phyloP scores from a whole-genome alignment of 2,113 vertebrate genomes.

The Hucho hucho region DNA sequence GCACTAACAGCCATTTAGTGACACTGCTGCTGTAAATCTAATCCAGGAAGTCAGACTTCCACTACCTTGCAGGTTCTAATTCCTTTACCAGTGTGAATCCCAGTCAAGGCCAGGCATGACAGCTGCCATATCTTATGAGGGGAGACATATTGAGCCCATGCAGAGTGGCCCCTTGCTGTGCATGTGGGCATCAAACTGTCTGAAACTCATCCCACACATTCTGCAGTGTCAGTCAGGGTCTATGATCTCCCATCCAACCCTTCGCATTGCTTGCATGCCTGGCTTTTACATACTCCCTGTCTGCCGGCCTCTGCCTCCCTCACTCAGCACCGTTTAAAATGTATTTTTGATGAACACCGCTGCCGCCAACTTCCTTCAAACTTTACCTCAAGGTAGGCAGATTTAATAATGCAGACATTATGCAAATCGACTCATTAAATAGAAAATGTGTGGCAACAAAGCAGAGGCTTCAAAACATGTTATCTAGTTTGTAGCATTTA shows the following conservation, averaged over 20 bases:
- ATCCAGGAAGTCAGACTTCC: background rate
- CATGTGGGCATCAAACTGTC: constrained; percentile 10
- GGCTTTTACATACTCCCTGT: constrained; percentile 2
- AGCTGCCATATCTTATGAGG: background rate
- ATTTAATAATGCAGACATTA: constrained; percentile 87
- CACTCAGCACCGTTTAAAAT: constrained; percentile 63
- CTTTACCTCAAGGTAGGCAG: constrained; percentile 82
- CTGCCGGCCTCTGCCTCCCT: constrained; percentile 9
- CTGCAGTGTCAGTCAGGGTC: constrained; percentile 17
- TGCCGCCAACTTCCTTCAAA: constrained; percentile 71
- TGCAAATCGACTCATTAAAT: constrained; percentile 88
- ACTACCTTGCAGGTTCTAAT: background rate
- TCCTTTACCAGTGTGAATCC: background rate
- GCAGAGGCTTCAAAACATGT: constrained; percentile 76
- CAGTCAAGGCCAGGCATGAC: background rate
- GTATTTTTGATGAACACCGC: constrained; percentile 65
- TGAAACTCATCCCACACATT: constrained; percentile 16
- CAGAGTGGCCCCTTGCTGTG: background rate
- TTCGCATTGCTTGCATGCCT: constrained; percentile 23
- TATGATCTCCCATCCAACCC: constrained; percentile 26
- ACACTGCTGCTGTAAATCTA: background rate
- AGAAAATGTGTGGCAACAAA: constrained; percentile 73
- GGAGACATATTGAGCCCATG: background rate
- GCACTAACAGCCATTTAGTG: background rate
- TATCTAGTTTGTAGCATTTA: constrained; percentile 81